Percentiles rank a stretch among this genome's conserved stretches.
phyloP scores from a whole-genome alignment of 2,797 vertebrate species.

The Pseudochromis fuscus region DNA sequence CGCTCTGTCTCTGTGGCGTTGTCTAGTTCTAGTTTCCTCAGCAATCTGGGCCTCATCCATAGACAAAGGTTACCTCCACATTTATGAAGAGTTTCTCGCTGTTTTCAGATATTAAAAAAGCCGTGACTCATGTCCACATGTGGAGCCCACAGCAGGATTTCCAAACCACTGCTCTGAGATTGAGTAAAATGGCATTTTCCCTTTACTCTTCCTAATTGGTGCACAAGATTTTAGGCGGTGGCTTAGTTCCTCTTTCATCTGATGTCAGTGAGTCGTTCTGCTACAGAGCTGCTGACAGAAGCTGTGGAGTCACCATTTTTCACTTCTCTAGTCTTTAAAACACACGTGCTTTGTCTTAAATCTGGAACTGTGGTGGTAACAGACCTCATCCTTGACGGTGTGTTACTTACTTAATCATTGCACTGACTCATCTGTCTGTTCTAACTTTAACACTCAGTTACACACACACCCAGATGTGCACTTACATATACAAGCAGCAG shows the following conservation, averaged over 20 bases:
- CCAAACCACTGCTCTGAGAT: slow-evolving; percentile 3
- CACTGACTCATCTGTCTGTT: background rate
- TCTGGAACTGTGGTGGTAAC: background rate
- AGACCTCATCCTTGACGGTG: background rate
- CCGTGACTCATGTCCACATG: slow-evolving; percentile 11
- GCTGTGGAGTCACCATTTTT: slow-evolving; percentile 55
- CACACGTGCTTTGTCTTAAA: slow-evolving; percentile 42
- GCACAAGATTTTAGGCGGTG: slow-evolving; percentile 1
- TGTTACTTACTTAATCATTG: background rate
- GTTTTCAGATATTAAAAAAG: background rate
- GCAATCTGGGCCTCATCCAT: background rate
- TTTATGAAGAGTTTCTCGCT: background rate
- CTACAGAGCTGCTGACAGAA: slow-evolving; percentile 54
- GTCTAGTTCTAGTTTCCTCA: slow-evolving; percentile 9
- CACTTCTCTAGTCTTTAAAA: slow-evolving; percentile 67
- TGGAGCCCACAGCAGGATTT: slow-evolving; percentile 11
- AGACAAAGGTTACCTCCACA: background rate
- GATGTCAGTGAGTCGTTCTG: background rate
- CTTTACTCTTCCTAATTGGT: slow-evolving; percentile 1
- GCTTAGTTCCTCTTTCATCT: slow-evolving; percentile 64
- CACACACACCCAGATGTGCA: slow-evolving; percentile 27
- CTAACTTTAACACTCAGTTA: background rate
- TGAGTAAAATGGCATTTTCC: slow-evolving; percentile 33
- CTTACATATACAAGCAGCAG: slow-evolving; percentile 94
- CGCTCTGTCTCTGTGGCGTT: slow-evolving; percentile 26